Conservation (phyloP, 2,797 vertebrate genomes). For the Euphonia xanthogaster region DNA sequence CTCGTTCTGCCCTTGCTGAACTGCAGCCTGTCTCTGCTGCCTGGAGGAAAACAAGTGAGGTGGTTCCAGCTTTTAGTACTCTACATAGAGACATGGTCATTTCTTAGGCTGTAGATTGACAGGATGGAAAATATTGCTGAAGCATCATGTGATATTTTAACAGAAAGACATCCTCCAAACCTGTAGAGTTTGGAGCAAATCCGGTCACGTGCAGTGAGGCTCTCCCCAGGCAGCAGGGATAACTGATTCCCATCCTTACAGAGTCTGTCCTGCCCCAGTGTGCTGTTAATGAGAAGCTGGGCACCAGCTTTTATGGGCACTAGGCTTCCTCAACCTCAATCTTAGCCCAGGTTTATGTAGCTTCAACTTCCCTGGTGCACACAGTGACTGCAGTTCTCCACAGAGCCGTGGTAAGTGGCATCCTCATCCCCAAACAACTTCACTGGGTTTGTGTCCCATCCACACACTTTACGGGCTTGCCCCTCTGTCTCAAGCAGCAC, state of each 20-base stretch:
- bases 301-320: not conserved
- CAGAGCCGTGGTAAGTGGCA: not conserved
- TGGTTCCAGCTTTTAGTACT: not conserved
- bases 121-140: not conserved
- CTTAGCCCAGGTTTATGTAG: not conserved
- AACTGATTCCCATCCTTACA: not conserved
- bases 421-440: not conserved
- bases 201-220: fast-evolving
- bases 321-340: not conserved
- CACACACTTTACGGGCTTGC: not conserved
- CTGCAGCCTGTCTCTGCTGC: too few species aligned
- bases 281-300: not conserved
- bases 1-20: too few species aligned
- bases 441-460: not conserved
- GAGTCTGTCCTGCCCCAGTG: not conserved
- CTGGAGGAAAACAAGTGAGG: not conserved
- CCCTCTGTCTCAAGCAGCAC: not conserved
- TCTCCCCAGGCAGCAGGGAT: not conserved
- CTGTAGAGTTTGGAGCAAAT: not conserved
- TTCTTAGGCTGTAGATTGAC: not conserved
- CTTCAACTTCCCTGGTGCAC: not conserved
- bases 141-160: not conserved
- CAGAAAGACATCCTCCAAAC: not conserved
- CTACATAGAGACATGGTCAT: fast-evolving
- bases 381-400: fast-evolving